Evolutionary conservation across 1,140 invertebrate species (phyloP).

Genomic region (Cylas formicarius): DNA sequence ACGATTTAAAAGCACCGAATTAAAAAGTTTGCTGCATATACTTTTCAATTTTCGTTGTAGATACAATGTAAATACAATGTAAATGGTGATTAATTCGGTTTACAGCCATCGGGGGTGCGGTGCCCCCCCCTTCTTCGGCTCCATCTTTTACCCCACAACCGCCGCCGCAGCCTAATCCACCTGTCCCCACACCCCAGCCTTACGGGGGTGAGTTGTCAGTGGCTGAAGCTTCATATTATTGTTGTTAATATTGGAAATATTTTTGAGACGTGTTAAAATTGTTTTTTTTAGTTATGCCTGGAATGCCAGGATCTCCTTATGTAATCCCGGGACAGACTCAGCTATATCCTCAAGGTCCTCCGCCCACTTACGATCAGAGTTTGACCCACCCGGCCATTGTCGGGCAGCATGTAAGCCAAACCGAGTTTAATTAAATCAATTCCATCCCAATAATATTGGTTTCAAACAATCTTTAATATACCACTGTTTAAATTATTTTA

Average conservation of each 20-base stretch:
- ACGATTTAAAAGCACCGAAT: constrained; percentile 6
- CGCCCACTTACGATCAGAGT: constrained; percentile 41
- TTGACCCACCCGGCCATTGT: constrained; percentile 41
- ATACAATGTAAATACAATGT: constrained; percentile 29
- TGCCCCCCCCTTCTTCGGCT: constrained; percentile 34
- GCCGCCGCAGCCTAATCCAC: constrained; percentile 38
- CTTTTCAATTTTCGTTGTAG: constrained; percentile 17
- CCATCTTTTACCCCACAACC: constrained; percentile 38
- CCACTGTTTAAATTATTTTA: not conserved
- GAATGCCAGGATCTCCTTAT: constrained; percentile 38
- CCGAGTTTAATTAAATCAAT: constrained; percentile 13
- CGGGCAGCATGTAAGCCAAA: constrained; percentile 38
- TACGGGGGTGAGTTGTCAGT: constrained; percentile 38
- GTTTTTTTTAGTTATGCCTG: constrained; percentile 35
- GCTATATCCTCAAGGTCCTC: constrained; percentile 41
- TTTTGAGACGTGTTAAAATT: not conserved
- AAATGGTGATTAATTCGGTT: constrained; percentile 25
- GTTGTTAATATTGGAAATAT: constrained; percentile 4
- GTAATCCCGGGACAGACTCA: constrained; percentile 41
- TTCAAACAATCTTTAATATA: not conserved
- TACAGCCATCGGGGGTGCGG: constrained; percentile 37
- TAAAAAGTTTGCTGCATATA: constrained; percentile 16
- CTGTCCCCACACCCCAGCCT: constrained; percentile 38
- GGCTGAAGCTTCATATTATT: not conserved
- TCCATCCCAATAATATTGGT: constrained; percentile 33